Evolutionary conservation across 2,113 vertebrate genomes (phyloP).

Genomic region (Sinocyclocheilus maitianheensis): DNA sequence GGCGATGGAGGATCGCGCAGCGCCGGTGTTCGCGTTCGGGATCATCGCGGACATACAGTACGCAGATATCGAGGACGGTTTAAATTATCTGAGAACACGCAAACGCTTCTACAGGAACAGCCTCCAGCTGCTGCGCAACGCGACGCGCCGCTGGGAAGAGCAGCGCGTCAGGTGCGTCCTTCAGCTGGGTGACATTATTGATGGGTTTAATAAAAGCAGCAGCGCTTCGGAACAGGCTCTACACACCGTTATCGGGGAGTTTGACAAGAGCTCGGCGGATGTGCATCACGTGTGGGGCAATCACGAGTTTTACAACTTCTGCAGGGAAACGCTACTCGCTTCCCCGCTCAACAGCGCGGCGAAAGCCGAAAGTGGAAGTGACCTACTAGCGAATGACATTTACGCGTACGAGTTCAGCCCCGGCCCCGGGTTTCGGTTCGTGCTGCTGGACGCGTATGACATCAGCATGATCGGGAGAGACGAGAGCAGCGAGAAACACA

Average conservation of each 20-base stretch:
- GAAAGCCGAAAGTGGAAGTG: conserved; percentile 19
- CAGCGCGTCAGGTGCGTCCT: conserved; percentile 69
- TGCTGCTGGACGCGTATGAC: conserved; percentile 90
- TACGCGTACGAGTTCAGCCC: conserved; percentile 89
- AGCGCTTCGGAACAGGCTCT: conserved; percentile 76
- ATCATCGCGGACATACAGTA: conserved; percentile 91
- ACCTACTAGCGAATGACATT: conserved; percentile 56
- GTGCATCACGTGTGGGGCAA: conserved; percentile 94
- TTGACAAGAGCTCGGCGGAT: conserved; percentile 68
- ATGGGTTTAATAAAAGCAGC: conserved; percentile 81
- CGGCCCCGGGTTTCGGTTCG: conserved; percentile 76
- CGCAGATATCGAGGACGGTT: conserved; percentile 85
- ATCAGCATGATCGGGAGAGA: conserved; percentile 84
- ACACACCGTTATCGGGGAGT: conserved; percentile 72
- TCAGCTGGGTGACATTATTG: conserved; percentile 92
- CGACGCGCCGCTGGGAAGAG: conserved; percentile 75
- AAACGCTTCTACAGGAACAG: conserved; percentile 85
- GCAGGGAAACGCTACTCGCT: conserved; percentile 71
- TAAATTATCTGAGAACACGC: conserved; percentile 72
- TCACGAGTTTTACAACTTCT: conserved; percentile 96
- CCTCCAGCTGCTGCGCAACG: conserved; percentile 74
- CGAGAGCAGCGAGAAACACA: conserved; percentile 70
- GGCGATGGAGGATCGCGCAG: conserved; percentile 68
- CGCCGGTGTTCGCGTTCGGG: conserved; percentile 82
- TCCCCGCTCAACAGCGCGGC: conserved; percentile 78